Percentiles rank a stretch among this genome's conserved stretches.
phyloP scores from a whole-genome alignment of 2,888 invertebrate species.

The Drosophila recens region DNA sequence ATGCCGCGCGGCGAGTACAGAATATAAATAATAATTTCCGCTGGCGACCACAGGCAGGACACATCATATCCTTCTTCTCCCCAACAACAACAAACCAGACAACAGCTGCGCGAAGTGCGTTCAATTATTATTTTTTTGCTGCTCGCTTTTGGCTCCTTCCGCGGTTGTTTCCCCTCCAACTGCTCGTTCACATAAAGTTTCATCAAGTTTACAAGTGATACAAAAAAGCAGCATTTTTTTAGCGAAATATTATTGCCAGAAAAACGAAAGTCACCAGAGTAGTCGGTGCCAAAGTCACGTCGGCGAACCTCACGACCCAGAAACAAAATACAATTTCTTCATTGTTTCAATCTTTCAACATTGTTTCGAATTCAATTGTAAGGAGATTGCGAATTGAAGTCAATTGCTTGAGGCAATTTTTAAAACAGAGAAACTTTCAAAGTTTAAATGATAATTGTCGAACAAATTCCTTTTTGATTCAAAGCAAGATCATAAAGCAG shows the following conservation, averaged over 20 bases:
- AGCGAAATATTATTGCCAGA: constrained; percentile 64
- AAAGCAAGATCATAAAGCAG: neutral
- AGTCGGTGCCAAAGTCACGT: constrained; percentile 31
- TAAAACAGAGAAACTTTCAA: constrained; percentile 8
- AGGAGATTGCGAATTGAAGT: constrained; percentile 24
- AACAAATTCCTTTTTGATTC: neutral
- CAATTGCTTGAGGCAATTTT: constrained; percentile 8
- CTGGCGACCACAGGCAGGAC: constrained; percentile 67
- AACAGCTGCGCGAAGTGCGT: too few relatives aligned
- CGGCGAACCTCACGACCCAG: constrained; percentile 19
- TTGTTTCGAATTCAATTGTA: constrained; percentile 31
- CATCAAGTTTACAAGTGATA: constrained; percentile 62
- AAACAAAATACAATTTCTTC: constrained; percentile 33
- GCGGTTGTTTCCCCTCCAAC: constrained; percentile 13
- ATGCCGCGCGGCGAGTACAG: constrained; percentile 46
- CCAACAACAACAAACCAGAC: constrained; percentile 32
- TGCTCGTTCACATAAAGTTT: constrained; percentile 58
- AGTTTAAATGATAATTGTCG: constrained; percentile 8
- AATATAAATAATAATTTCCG: constrained; percentile 80
- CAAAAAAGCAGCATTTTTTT: constrained; percentile 45
- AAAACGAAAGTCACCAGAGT: constrained; percentile 59
- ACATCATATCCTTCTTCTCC: constrained; percentile 53
- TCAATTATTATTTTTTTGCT: constrained; percentile 61
- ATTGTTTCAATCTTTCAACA: constrained; percentile 22
- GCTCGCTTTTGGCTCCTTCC: constrained; percentile 24